A percentile compares a stretch with the other conserved stretches of the same genome.
Evolutionary conservation across 2,888 invertebrate genomes (phyloP).

Genomic region (Acleris sparsana): DNA sequence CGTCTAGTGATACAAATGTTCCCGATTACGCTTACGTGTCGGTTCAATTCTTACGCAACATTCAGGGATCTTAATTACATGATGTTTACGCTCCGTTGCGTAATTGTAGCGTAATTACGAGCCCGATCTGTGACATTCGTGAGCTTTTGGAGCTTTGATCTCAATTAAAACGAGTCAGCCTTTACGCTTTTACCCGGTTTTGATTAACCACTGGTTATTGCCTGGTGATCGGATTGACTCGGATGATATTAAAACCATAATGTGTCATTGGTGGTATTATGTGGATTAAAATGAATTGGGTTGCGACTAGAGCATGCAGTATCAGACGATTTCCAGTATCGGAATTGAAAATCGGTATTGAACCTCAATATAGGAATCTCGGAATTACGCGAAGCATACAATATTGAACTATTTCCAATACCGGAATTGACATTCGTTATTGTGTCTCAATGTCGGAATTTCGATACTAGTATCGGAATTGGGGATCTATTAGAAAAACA

Average conservation of each 20-base stretch:
- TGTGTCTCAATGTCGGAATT: too few species aligned
- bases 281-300: too few species aligned
- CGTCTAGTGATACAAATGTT: conserved; percentile 1
- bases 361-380: too few species aligned
- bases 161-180: conserved; percentile 37
- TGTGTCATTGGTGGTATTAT: too few species aligned
- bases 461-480: too few species aligned
- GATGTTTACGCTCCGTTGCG: conserved; percentile 52
- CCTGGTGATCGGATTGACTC: conserved; percentile 9
- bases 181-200: conserved; percentile 34
- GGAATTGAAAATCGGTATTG: too few species aligned
- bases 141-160: conserved; percentile 40
- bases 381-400: too few species aligned
- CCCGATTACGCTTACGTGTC: conserved; percentile 18
- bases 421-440: too few species aligned
- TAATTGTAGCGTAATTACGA: conserved; percentile 50
- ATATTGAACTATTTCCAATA: too few species aligned
- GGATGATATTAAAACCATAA: conserved; percentile 10
- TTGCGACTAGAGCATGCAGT: too few species aligned
- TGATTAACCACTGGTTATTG: conserved; percentile 29
- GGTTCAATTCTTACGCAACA: conserved; percentile 41
- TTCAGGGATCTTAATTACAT: conserved; percentile 54
- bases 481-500: too few species aligned
- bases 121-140: conserved; percentile 37
- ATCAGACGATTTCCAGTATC: too few species aligned